Evolutionary conservation across 2,797 vertebrate species (phyloP), one percentile per base, ranked within the genome.

Genomic region (Alosa sapidissima): DNA sequence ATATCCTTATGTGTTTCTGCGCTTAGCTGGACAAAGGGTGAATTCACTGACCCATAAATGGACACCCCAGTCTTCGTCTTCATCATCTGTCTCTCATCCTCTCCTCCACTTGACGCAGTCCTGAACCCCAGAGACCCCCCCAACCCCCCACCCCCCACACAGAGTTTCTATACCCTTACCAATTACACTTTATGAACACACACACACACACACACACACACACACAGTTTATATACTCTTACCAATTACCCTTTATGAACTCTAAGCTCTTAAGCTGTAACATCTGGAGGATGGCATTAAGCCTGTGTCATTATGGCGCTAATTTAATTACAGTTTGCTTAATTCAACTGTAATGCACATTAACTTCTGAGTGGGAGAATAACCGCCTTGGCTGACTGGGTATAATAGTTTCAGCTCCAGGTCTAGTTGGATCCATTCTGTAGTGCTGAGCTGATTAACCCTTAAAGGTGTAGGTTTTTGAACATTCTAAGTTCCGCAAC

Each of bases 1-100:
- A 47, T 47, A 13, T 21, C 16, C 41, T 78, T 33, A 78, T 14
- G 1, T 78, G 5, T 78, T 19, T 5, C 16, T 21, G 41, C 16
- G 60, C n/a, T 62, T 9, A 24, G 58, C 21, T 62, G 58, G 6
- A 62, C n/a, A 24, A 9, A n/a, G 55, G 55, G 55, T 21, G 55
- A 21, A 58, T n/a, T 21, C 55, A 21, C n/a, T 62, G 58, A 62
- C 58, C 21, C 41, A 21, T 47, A 78, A 45, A 36, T 78, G 72
- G 72, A 78, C 72, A 45, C 28, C 72, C 19, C 1, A 19, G 14
- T 47, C 41, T 78, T 13, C 45, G 68, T 78, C 41, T 19, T 19
- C 72, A 78, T 21, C 72, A 45, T 21, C 41, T 78, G 84, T 48
- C 90, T 84, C 82, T 90, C 89, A 83, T 91, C 90, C 81, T 91